phyloP scores from a whole-genome alignment of 2,797 vertebrate species.

The Parauchenoglanis punctatus region DNA sequence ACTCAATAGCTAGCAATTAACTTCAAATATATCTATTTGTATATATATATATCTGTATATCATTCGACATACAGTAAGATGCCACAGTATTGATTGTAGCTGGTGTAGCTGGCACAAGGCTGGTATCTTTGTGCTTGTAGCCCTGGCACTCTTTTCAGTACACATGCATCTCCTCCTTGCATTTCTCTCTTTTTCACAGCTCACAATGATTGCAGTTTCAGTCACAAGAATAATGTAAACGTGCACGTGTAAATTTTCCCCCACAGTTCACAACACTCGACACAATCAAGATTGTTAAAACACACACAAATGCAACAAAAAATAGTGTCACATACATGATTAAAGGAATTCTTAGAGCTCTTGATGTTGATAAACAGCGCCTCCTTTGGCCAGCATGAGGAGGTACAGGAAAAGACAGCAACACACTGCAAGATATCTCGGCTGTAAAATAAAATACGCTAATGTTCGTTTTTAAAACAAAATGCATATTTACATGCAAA shows the following conservation, averaged over 20 bases:
- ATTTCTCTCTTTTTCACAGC: slow-evolving; percentile 20
- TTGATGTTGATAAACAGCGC: slow-evolving; percentile 29
- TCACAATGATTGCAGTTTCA: slow-evolving; percentile 4
- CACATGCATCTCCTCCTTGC: slow-evolving; percentile 14
- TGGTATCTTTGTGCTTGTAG: slow-evolving; percentile 17
- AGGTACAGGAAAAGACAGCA: slow-evolving; percentile 41
- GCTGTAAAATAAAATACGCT: neutral
- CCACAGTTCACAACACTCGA: neutral
- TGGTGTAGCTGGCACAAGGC: slow-evolving; percentile 24
- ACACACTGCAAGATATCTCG: neutral
- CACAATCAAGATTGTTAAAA: neutral
- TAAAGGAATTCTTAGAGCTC: neutral
- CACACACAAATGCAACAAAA: neutral
- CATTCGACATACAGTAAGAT: neutral
- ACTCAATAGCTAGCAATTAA: neutral
- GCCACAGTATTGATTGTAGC: neutral
- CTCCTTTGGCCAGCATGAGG: slow-evolving; percentile 69
- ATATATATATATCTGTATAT: neutral
- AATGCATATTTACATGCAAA: neutral
- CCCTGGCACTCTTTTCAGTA: neutral
- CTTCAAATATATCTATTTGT: neutral
- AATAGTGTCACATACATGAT: neutral
- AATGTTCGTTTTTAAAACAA: neutral
- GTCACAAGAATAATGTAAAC: slow-evolving; percentile 19
- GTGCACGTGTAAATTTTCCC: neutral